These are phyloP conservation scores for Tupaia tana DNA, from an alignment of 2,113 vertebrate genomes.

Conservation along the genomic window DNA sequence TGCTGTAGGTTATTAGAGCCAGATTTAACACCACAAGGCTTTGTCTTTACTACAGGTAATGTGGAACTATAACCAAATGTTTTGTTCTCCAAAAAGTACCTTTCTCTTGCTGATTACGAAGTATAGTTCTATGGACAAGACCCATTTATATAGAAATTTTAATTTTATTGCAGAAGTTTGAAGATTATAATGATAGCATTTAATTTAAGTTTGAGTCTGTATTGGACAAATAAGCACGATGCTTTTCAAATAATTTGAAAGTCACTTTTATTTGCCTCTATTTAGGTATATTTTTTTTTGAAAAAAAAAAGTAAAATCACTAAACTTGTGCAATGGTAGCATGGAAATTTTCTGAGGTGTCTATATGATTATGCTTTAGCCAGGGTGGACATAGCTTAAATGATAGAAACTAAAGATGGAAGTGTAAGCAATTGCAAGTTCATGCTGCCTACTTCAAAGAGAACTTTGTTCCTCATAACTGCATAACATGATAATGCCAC, in stretches of 20 bases:
- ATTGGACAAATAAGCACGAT: slow-evolving; percentile 49
- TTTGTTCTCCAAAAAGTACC: slow-evolving; percentile 33
- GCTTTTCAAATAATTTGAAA: slow-evolving; percentile 67
- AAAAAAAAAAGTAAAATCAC: slow-evolving; percentile 71
- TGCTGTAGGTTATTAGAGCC: slow-evolving; percentile 52
- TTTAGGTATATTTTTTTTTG: slow-evolving; percentile 48
- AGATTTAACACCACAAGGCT: slow-evolving; percentile 19
- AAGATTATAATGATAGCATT: slow-evolving; percentile 47
- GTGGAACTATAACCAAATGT: slow-evolving; percentile 59
- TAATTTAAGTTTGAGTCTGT: slow-evolving; percentile 67
- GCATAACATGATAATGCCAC: slow-evolving; percentile 13
- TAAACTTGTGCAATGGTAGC: slow-evolving; percentile 67
- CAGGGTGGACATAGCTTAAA: slow-evolving; percentile 38
- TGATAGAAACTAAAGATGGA: slow-evolving; percentile 52
- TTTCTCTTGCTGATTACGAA: slow-evolving; percentile 53
- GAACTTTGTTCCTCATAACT: slow-evolving; percentile 32
- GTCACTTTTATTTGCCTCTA: slow-evolving; percentile 65
- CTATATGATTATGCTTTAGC: slow-evolving; percentile 52
- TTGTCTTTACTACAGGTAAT: not conserved
- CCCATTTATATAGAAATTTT: slow-evolving; percentile 34
- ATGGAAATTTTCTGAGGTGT: slow-evolving; percentile 63
- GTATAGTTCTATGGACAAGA: slow-evolving; percentile 52
- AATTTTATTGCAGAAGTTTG: slow-evolving; percentile 67
- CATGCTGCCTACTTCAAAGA: slow-evolving; percentile 58
- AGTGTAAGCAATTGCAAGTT: slow-evolving; percentile 39